phyloP scores from a whole-genome alignment of 1,140 invertebrate genomes.

The Lasioglossum baleicum region DNA sequence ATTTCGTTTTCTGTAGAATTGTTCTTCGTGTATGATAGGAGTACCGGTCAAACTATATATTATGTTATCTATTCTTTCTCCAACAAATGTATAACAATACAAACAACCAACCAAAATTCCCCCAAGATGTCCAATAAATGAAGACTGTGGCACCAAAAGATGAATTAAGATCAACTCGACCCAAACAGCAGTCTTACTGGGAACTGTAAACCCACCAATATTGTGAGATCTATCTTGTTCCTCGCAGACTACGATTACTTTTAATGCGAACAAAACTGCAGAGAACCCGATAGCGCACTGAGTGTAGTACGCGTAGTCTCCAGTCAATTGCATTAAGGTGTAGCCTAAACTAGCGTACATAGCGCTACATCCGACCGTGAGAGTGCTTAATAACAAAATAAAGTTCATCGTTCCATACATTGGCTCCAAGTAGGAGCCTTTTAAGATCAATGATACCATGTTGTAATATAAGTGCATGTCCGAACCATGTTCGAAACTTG shows the following conservation, averaged over 20 bases:
- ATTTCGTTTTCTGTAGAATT: conserved; percentile 73
- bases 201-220: conserved; percentile 81
- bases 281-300: conserved; percentile 87
- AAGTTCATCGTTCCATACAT: conserved; percentile 83
- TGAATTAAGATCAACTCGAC: conserved; percentile 85
- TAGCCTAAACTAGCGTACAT: conserved; percentile 81
- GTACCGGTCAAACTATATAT: conserved; percentile 73
- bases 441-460: conserved; percentile 86
- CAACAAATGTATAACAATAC: conserved; percentile 84
- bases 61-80: conserved; percentile 79
- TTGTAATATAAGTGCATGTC: conserved; percentile 89
- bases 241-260: conserved; percentile 82
- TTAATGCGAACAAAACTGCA: conserved; percentile 84
- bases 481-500: conserved; percentile 84
- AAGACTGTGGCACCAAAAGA: conserved; percentile 83
- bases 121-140: conserved; percentile 84
- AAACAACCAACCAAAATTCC: conserved; percentile 86
- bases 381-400: conserved; percentile 80
- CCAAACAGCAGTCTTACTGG: conserved; percentile 84
- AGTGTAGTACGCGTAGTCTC: conserved; percentile 77
- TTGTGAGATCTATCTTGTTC: conserved; percentile 76
- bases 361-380: conserved; percentile 81
- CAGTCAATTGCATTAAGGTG: conserved; percentile 70
- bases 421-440: conserved; percentile 83
- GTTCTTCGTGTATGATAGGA: conserved; percentile 76